phyloP scores from a whole-genome alignment of 2,888 invertebrate species.

The Lingula anatina region DNA sequence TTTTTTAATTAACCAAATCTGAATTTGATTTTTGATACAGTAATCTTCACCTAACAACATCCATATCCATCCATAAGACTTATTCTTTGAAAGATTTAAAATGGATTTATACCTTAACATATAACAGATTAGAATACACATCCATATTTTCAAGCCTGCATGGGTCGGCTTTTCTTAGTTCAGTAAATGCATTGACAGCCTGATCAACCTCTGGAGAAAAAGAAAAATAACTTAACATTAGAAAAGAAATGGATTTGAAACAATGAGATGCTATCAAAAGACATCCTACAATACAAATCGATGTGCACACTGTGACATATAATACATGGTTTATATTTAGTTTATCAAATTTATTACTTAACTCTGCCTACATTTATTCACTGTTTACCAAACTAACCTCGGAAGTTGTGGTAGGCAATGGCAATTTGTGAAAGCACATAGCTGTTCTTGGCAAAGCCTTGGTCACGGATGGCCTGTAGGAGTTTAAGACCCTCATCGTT shows the following conservation, averaged over 20 bases:
- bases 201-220: constrained; percentile 74
- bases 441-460: constrained; percentile 81
- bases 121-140: constrained; percentile 91
- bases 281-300: background rate
- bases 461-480: constrained; percentile 69
- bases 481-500: constrained; percentile 84
- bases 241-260: background rate
- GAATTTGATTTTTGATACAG: too few relatives aligned
- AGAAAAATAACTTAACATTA: background rate
- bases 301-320: background rate
- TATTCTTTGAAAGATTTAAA: too few relatives aligned
- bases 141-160: constrained; percentile 93
- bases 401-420: constrained; percentile 83
- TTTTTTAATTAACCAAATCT: too few relatives aligned
- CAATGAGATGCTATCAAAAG: background rate
- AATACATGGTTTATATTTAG: background rate
- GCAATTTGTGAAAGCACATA: constrained; percentile 90
- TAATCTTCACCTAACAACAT: too few relatives aligned
- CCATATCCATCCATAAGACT: too few relatives aligned
- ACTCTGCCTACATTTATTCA: too few relatives aligned
- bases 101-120: constrained; percentile 80
- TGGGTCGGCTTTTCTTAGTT: constrained; percentile 81
- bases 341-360: too few relatives aligned
- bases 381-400: too few relatives aligned
- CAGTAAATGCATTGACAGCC: constrained; percentile 78